These are phyloP conservation scores for Syngnathus rostellatus DNA, from an alignment of 2,797 vertebrate genomes.

Conservation along the genomic window DNA sequence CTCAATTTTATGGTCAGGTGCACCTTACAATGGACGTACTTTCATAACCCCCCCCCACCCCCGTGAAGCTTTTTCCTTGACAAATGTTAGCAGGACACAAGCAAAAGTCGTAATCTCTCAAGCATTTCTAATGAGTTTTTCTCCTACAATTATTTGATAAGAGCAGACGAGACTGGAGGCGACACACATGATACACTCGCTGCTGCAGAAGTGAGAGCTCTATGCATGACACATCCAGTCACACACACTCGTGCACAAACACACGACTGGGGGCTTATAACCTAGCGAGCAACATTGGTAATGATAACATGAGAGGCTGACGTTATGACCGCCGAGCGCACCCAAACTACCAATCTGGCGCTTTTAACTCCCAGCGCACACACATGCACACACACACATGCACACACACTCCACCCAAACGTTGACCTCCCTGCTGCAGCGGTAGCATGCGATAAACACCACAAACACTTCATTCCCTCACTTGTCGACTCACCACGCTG, in stretches of 20 bases:
- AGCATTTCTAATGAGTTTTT: slow-evolving; percentile 83
- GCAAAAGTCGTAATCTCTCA: slow-evolving; percentile 73
- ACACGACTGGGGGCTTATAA: slow-evolving; percentile 37
- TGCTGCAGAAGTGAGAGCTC: slow-evolving; percentile 60
- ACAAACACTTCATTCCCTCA: not conserved
- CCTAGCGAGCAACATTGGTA: slow-evolving; percentile 50
- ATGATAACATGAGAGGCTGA: slow-evolving; percentile 57
- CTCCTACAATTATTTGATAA: slow-evolving; percentile 82
- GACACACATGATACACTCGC: slow-evolving; percentile 67
- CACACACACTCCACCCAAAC: slow-evolving; percentile 14
- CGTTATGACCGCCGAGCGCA: slow-evolving; percentile 52
- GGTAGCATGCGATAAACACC: not conserved
- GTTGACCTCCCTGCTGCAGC: slow-evolving; percentile 1
- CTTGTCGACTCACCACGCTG: slow-evolving; percentile 81
- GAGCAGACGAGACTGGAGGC: slow-evolving; percentile 72
- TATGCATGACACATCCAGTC: slow-evolving; percentile 57
- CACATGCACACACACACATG: slow-evolving; percentile 10
- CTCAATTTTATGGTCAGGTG: slow-evolving; percentile 54
- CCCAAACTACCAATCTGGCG: slow-evolving; percentile 43
- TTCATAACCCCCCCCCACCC: slow-evolving; percentile 46
- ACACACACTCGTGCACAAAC: slow-evolving; percentile 17
- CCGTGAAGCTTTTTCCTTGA: slow-evolving; percentile 55
- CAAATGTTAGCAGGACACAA: slow-evolving; percentile 65
- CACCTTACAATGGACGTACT: slow-evolving; percentile 61
- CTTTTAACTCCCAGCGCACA: slow-evolving; percentile 23